phyloP scores from a whole-genome alignment of 2,797 vertebrate species.

The Hoplostethus mediterraneus region DNA sequence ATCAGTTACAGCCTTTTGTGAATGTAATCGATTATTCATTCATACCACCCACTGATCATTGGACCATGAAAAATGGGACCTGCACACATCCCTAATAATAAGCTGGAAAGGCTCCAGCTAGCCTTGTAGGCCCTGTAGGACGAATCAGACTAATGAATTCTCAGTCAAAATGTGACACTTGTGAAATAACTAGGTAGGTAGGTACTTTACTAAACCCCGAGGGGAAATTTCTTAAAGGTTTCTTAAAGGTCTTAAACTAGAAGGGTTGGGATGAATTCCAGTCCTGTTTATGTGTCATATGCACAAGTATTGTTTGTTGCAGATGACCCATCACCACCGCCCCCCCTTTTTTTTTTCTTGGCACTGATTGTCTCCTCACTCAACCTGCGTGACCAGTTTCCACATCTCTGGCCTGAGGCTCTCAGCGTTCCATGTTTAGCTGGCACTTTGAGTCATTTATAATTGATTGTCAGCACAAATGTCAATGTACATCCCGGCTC shows the following conservation, averaged over 20 bases:
- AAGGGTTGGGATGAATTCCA: neutral
- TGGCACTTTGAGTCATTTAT: conserved; percentile 12
- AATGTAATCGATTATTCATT: too few species aligned
- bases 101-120: too few species aligned
- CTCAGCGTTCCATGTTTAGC: conserved; percentile 38
- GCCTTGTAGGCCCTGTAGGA: too few species aligned
- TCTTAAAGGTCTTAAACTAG: too few species aligned
- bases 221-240: too few species aligned
- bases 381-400: conserved; percentile 51
- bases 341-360: neutral
- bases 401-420: conserved; percentile 34
- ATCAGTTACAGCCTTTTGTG: too few species aligned
- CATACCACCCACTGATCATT: too few species aligned
- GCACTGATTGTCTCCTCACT: conserved; percentile 26
- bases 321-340: too few species aligned
- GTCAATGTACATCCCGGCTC: conserved; percentile 4
- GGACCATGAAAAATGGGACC: too few species aligned
- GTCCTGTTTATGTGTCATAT: conserved; percentile 3
- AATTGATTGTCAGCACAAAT: conserved; percentile 34
- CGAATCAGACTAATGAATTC: too few species aligned
- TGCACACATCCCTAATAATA: too few species aligned
- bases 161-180: neutral
- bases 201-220: too few species aligned
- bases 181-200: neutral
- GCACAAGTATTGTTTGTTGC: neutral